These are phyloP conservation scores for Rana temporaria DNA, from an alignment of 2,113 vertebrate genomes.

Conservation along the genomic window DNA sequence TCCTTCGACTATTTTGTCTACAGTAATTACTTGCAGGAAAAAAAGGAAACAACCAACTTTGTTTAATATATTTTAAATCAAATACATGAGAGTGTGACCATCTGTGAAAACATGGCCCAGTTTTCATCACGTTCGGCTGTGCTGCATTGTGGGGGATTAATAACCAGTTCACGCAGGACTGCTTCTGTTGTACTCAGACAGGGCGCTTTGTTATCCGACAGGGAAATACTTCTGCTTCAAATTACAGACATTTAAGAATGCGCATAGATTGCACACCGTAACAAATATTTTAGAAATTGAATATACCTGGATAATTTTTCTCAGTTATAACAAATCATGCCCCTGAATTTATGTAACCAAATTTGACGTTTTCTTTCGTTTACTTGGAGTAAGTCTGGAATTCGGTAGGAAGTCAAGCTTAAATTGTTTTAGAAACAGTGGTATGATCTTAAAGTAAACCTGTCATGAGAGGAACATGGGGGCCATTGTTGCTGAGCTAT, in stretches of 20 bases:
- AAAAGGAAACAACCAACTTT: conserved; percentile 57
- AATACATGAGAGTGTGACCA: conserved; percentile 60
- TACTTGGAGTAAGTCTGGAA: too few species aligned
- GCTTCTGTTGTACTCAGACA: conserved; percentile 41
- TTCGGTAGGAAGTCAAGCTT: too few species aligned
- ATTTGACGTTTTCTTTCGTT: too few species aligned
- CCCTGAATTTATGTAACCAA: too few species aligned
- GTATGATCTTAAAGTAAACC: too few species aligned
- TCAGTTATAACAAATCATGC: too few species aligned
- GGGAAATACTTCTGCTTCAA: conserved; percentile 21
- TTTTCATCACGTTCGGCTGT: conserved; percentile 59
- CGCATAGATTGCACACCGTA: neutral
- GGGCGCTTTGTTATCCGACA: conserved; percentile 23
- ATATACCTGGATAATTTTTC: neutral
- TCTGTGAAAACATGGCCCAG: conserved; percentile 64
- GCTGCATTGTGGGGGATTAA: conserved; percentile 57
- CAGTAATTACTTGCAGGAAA: conserved; percentile 65
- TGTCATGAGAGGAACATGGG: too few species aligned
- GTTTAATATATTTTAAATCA: conserved; percentile 64
- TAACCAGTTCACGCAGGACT: conserved; percentile 53
- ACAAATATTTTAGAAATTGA: conserved; percentile 1
- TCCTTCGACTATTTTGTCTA: conserved; percentile 60
- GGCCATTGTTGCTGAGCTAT: too few species aligned
- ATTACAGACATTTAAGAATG: conserved; percentile 15
- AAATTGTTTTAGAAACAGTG: too few species aligned